phyloP scores from a whole-genome alignment of 2,113 vertebrate species.

The Taxidea taxus region DNA sequence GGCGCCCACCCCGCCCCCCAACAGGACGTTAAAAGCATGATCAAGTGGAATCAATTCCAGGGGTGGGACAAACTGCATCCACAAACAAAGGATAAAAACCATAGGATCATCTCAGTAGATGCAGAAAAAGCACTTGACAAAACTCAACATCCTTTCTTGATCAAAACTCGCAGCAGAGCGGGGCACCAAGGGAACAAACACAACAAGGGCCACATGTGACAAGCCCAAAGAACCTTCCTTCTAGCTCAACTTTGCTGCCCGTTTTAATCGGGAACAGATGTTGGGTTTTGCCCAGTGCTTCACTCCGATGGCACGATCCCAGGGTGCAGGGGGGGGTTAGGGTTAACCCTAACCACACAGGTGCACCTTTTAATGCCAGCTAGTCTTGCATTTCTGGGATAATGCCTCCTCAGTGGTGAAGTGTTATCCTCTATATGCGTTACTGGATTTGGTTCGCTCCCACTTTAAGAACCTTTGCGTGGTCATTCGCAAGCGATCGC shows the following conservation, averaged over 20 bases:
- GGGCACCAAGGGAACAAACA: not conserved
- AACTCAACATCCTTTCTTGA: not conserved
- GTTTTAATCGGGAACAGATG: not conserved
- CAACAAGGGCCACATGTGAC: too few relatives aligned
- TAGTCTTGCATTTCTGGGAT: not conserved
- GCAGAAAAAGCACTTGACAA: not conserved
- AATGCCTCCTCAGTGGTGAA: not conserved
- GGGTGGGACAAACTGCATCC: not conserved
- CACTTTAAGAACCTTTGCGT: not conserved
- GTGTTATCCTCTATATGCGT: not conserved
- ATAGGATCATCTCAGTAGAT: not conserved
- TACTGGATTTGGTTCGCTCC: too few relatives aligned
- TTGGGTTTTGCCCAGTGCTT: not conserved
- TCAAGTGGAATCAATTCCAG: too few relatives aligned
- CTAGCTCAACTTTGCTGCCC: too few relatives aligned
- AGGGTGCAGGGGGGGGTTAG: rapidly evolving
- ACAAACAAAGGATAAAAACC: not conserved
- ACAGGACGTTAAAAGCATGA: not conserved
- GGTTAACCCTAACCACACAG: not conserved
- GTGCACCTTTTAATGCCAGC: not conserved
- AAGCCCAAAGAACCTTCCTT: not conserved
- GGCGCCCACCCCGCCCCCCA: too few relatives aligned
- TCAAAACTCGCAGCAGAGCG: not conserved
- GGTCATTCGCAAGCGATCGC: rapidly evolving
- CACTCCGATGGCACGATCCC: not conserved